Evolutionary conservation across 2,888 invertebrate genomes (phyloP).

Genomic region (Oxytorus armatus): DNA sequence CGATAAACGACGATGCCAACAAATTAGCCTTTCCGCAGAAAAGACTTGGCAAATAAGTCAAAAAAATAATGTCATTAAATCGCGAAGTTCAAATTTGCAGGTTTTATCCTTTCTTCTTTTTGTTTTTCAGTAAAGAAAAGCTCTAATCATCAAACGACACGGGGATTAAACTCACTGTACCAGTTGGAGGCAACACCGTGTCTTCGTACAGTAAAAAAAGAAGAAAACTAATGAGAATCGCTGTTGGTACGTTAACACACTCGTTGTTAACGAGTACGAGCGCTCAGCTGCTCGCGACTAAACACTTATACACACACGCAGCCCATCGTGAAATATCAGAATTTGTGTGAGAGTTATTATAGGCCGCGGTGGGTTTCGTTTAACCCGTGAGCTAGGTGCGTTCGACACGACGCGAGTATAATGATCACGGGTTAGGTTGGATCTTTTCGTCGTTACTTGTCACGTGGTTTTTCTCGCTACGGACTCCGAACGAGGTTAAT

Average conservation of each 20-base stretch:
- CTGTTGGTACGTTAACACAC: too few species aligned
- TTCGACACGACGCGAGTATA: slow-evolving; percentile 30
- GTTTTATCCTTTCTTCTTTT: too few species aligned
- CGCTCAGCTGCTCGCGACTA: neutral
- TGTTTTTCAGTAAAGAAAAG: too few species aligned
- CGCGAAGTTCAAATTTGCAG: neutral
- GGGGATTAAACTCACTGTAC: slow-evolving; percentile 21
- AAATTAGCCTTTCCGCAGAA: too few species aligned
- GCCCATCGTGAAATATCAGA: neutral
- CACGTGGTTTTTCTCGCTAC: slow-evolving; percentile 78
- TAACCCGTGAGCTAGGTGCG: slow-evolving; percentile 25
- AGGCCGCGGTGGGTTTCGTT: neutral
- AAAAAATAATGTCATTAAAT: too few species aligned
- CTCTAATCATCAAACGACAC: too few species aligned
- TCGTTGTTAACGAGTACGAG: neutral
- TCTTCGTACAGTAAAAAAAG: neutral
- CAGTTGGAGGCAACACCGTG: slow-evolving; percentile 8
- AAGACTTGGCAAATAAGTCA: too few species aligned
- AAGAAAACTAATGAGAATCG: neutral
- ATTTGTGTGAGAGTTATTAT: neutral
- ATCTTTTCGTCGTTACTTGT: slow-evolving; percentile 68
- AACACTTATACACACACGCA: neutral
- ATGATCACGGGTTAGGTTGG: slow-evolving; percentile 76
- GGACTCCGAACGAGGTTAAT: slow-evolving; percentile 83
- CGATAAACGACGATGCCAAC: too few species aligned